Evolutionary conservation across 2,888 invertebrate genomes (phyloP), one percentile per base, ranked within the genome.

Genomic region (Melitaea athalia): DNA sequence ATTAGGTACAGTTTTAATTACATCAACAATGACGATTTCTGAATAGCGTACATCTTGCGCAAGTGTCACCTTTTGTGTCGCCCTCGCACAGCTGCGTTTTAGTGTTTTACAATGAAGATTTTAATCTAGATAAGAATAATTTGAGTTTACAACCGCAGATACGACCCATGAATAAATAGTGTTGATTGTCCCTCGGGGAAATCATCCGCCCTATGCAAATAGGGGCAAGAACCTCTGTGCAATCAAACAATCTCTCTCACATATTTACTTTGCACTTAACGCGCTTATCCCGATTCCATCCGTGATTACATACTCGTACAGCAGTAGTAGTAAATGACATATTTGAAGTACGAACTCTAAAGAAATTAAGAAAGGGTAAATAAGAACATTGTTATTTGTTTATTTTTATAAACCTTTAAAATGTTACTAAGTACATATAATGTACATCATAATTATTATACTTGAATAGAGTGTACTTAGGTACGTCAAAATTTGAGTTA

Each of bases 101-200:
- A 47, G 43, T 14, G 59, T 55, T 68, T 60, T 53, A 61, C 59
- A 71, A 75, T 80, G 75, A 73, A 85, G 87, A 88, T 90, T 86
- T 80, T 81, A 86, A 88, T 87, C 79, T 79, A 82, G 87, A 88
- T 89, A 85, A 75, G 68, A 73, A 72, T 71, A 75, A 70, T 70
- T 66, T 52, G 53, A 69, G 76, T 57, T 63, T 43, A 45, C 59
- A 14, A 60, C 63, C 70, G 55, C 64, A 64, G 53, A 31, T 24
- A 33, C 24, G 59, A 62, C 64, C 55, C 64, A 52, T 45, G 65
- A 60, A 61, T 64, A 69, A 68, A 65, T 68, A 73, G 82, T 79
- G 73, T 68, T 74, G 75, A 86, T 82, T 74, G 77, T 70, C 70
- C 86, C 80, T 81, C n/a, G 73, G 85, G 86, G 88, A 87, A 85